Evolutionary conservation across 2,113 vertebrate genomes (phyloP).

Genomic region (Clarias gariepinus): DNA sequence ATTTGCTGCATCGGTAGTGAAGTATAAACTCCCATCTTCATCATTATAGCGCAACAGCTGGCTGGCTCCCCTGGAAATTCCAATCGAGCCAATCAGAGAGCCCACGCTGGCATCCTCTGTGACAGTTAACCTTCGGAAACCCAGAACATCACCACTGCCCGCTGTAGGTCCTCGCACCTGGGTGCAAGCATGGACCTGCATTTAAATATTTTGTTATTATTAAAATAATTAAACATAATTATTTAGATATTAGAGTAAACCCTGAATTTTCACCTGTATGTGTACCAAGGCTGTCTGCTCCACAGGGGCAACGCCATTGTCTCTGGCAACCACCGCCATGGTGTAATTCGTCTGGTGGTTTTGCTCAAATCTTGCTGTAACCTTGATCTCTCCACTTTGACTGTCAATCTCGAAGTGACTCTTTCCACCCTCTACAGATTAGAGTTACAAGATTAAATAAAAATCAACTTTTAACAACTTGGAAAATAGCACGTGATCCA

Average conservation of each 20-base stretch:
- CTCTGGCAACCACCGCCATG: slow-evolving; percentile 77
- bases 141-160: slow-evolving; percentile 55
- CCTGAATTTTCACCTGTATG: slow-evolving; percentile 75
- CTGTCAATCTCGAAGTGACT: slow-evolving; percentile 83
- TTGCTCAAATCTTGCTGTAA: slow-evolving; percentile 69
- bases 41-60: slow-evolving; percentile 72
- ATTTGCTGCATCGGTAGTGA: slow-evolving; percentile 77
- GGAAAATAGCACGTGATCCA: neutral
- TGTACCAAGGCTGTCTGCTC: slow-evolving; percentile 75
- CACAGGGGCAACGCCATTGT: slow-evolving; percentile 74
- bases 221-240: neutral
- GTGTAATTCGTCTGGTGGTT: slow-evolving; percentile 68
- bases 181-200: slow-evolving; percentile 75
- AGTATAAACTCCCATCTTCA: slow-evolving; percentile 75
- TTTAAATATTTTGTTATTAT: slow-evolving; percentile 7
- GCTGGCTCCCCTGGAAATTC: slow-evolving; percentile 54
- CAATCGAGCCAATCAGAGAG: slow-evolving; percentile 74
- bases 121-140: slow-evolving; percentile 74
- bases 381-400: slow-evolving; percentile 81
- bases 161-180: slow-evolving; percentile 48
- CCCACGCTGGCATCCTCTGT: slow-evolving; percentile 79
- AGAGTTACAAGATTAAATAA: neutral
- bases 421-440: slow-evolving; percentile 58
- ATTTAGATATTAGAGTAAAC: neutral
- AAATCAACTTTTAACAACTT: neutral